A percentile compares a stretch with the other conserved stretches of the same genome.
These are phyloP conservation scores for Drosophila sordidula DNA, from an alignment of 2,888 invertebrate species.

Conservation along the genomic window DNA sequence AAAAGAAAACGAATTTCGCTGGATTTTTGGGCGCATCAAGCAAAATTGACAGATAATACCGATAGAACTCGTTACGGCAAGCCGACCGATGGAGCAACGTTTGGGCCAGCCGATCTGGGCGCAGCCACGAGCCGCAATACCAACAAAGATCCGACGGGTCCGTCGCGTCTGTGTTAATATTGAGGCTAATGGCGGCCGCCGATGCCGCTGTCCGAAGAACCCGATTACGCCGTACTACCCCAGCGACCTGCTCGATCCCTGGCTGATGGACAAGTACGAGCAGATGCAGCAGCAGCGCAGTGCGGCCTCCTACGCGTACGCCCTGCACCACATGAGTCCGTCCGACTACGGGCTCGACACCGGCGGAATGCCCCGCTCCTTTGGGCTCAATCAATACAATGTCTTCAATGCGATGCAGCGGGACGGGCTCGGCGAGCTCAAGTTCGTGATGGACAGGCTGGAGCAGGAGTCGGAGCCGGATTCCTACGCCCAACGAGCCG, in stretches of 20 bases:
- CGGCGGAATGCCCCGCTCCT: not conserved
- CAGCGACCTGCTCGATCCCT: not conserved
- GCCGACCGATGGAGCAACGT: slow-evolving; percentile 9
- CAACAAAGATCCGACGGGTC: slow-evolving; percentile 29
- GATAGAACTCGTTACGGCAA: not conserved
- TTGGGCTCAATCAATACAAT: not conserved
- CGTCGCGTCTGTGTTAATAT: slow-evolving; percentile 55
- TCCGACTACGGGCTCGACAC: not conserved
- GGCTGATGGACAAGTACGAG: not conserved
- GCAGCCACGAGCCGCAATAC: slow-evolving; percentile 3
- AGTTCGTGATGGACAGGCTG: slow-evolving; percentile 22
- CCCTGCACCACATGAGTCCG: not conserved
- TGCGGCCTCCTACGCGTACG: not conserved
- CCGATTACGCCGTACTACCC: not conserved
- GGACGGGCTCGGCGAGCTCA: slow-evolving; percentile 20
- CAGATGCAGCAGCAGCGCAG: slow-evolving; percentile 6
- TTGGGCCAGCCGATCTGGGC: slow-evolving; percentile 6
- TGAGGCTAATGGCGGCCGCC: slow-evolving; percentile 20
- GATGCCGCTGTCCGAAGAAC: not conserved
- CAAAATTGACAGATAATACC: slow-evolving; percentile 13
- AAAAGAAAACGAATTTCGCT: slow-evolving; percentile 5
- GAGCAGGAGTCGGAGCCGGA: no score
- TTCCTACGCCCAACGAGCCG: no score
- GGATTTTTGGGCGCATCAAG: slow-evolving; percentile 1
- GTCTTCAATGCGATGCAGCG: not conserved